Evolutionary conservation across 2,113 vertebrate genomes (phyloP), one percentile per base, ranked within the genome.

Genomic region (Eulemur rufifrons): DNA sequence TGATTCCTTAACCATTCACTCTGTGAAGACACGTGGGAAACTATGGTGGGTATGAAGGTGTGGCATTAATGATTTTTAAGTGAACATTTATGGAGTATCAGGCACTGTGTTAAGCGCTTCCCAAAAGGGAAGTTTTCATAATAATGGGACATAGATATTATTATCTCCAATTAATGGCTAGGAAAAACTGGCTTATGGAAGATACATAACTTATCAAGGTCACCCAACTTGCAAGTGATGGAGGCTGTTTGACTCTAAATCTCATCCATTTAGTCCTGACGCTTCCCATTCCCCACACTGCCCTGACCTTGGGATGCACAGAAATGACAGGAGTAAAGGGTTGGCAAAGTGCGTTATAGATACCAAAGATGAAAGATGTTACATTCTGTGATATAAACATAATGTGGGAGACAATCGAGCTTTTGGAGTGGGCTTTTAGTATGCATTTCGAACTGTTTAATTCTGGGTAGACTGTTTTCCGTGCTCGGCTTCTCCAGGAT

Each of bases 401-500:
- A n/a, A 78, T 20, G 59, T 15, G 63, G 59, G 86, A 61, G n/a
- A 73, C 25, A 27, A 6, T 0, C 29, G 47, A 77, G 73, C 45
- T 39, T n/a, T 8, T 82, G 73, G 63, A 74, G 86, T 29, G 59
- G 56, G 18, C 66, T 80, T 47, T 86, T 63, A 20, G 34, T n/a
- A 29, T 77, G 66, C 64, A 18, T 92, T 96, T 71, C 37, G 42
- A 95, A 61, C 52, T 37, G 32, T 81, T 98, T 97, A 76, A 97
- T 95, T 97, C 91, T 85, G 87, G 95, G 83, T 39, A 97, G 42
- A 25, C 23, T 47, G 7, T 74, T 85, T 94, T 73, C 86, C 47
- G 66, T 0, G 15, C 59, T 82, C 74, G 93, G 63, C 61, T 80
- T 87, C 42, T 54, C 39, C 64, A 50, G 52, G 81, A 74, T 96